Evolutionary conservation across 2,888 invertebrate species (phyloP).

Genomic region (Drosophila paranaensis): DNA sequence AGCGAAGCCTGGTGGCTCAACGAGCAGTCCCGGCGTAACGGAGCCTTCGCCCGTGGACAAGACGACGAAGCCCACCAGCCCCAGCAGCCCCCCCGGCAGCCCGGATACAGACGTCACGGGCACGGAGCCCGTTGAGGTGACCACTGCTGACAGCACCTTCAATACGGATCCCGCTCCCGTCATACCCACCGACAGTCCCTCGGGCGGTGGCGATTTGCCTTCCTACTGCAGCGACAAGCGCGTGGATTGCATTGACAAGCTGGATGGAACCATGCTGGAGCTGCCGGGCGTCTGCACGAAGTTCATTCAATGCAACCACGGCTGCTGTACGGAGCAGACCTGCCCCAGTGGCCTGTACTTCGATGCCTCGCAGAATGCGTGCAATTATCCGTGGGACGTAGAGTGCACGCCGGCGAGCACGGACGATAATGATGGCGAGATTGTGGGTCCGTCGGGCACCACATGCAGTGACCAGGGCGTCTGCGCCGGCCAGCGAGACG

Average conservation of each 20-base stretch:
- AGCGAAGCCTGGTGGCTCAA: neutral
- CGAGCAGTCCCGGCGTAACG: conserved; percentile 9
- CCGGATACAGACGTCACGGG: conserved; percentile 5
- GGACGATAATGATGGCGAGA: conserved; percentile 21
- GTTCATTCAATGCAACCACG: conserved; percentile 64
- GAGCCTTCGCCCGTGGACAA: neutral
- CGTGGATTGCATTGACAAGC: conserved; percentile 31
- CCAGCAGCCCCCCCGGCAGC: neutral
- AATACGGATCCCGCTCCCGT: conserved; percentile 3
- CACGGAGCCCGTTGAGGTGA: neutral
- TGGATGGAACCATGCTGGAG: conserved; percentile 19
- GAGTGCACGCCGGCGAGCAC: conserved; percentile 44
- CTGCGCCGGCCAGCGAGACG: conserved; percentile 49
- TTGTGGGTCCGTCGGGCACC: conserved; percentile 67
- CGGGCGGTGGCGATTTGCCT: conserved; percentile 15
- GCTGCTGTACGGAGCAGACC: conserved; percentile 39
- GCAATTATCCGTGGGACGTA: conserved; percentile 68
- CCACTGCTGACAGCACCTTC: conserved; percentile 22
- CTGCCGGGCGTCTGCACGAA: conserved; percentile 59
- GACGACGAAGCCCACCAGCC: neutral
- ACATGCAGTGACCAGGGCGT: conserved; percentile 41
- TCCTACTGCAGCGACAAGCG: conserved; percentile 41
- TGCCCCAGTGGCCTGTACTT: conserved; percentile 75
- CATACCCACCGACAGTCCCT: conserved; percentile 7
- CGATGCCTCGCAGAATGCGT: conserved; percentile 33